phyloP scores from a whole-genome alignment of 2,113 vertebrate genomes.

The Bettongia penicillata region DNA sequence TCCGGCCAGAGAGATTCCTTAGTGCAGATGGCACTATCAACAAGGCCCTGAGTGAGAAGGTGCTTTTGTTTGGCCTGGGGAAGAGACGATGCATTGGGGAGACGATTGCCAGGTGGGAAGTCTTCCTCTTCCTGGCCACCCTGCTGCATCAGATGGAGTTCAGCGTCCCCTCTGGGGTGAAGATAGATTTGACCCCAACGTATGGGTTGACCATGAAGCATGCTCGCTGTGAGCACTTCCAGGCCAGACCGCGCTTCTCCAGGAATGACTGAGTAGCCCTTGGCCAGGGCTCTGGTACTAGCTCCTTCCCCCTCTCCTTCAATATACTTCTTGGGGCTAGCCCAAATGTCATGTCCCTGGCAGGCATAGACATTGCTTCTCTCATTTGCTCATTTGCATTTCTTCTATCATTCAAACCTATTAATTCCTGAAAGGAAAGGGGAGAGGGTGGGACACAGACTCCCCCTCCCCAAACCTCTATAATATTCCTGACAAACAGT shows the following conservation, averaged over 20 bases:
- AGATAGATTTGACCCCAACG: constrained; percentile 86
- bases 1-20: constrained; percentile 89
- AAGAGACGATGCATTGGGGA: constrained; percentile 91
- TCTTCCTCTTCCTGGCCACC: constrained; percentile 90
- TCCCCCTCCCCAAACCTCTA: background rate
- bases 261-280: background rate
- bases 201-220: constrained; percentile 92
- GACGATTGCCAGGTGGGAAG: constrained; percentile 84
- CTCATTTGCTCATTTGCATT: background rate
- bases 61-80: constrained; percentile 87
- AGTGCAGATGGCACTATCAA: constrained; percentile 82
- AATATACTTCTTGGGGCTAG: background rate
- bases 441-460: background rate
- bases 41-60: constrained; percentile 85
- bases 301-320: background rate
- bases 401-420: background rate
- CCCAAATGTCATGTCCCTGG: background rate
- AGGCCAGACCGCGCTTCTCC: constrained; percentile 69
- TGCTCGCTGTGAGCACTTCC: constrained; percentile 80
- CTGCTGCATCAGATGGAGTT: constrained; percentile 88
- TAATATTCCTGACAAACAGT: background rate
- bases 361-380: too few species aligned
- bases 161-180: constrained; percentile 77
- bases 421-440: background rate
- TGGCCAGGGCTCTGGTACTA: background rate